Percentiles rank a stretch among this genome's conserved stretches.
Evolutionary conservation across 2,888 invertebrate genomes (phyloP).

Genomic region (Nesidiocoris tenuis): DNA sequence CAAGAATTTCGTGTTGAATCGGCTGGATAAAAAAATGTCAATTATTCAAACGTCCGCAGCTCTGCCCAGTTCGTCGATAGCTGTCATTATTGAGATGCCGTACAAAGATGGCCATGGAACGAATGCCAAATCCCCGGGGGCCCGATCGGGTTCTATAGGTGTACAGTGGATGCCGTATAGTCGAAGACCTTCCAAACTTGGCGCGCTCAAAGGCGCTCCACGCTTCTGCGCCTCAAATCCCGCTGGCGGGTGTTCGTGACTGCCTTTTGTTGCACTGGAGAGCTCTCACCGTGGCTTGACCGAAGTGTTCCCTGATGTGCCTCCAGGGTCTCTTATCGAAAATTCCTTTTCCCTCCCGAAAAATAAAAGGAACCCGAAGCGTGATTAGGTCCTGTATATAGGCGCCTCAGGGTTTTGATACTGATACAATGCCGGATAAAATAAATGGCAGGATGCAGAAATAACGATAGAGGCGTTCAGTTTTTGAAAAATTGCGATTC

Average conservation of each 20-base stretch:
- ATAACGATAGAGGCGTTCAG: too few relatives aligned
- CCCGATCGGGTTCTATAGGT: neutral
- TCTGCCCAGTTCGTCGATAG: neutral
- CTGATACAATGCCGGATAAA: too few relatives aligned
- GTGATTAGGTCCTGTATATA: neutral
- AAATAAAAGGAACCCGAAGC: neutral
- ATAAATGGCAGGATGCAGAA: too few relatives aligned
- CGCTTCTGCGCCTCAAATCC: neutral
- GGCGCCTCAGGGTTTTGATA: neutral
- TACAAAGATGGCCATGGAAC: neutral
- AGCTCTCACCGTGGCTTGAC: neutral
- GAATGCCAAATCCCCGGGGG: neutral
- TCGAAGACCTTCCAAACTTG: neutral
- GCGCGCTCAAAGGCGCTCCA: neutral
- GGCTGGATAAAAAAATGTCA: neutral
- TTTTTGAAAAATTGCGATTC: too few relatives aligned
- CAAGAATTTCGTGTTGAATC: too few relatives aligned
- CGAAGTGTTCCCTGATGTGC: neutral
- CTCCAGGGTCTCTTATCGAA: neutral
- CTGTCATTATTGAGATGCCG: neutral
- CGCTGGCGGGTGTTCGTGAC: slow-evolving; percentile 26
- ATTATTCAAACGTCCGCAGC: neutral
- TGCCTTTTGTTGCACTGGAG: slow-evolving; percentile 21
- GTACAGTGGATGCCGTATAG: too few relatives aligned
- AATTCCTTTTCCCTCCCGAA: neutral